Base-by-base conservation (phyloP, 2,113 vertebrate species). In the Agelaius tricolor region DNA sequence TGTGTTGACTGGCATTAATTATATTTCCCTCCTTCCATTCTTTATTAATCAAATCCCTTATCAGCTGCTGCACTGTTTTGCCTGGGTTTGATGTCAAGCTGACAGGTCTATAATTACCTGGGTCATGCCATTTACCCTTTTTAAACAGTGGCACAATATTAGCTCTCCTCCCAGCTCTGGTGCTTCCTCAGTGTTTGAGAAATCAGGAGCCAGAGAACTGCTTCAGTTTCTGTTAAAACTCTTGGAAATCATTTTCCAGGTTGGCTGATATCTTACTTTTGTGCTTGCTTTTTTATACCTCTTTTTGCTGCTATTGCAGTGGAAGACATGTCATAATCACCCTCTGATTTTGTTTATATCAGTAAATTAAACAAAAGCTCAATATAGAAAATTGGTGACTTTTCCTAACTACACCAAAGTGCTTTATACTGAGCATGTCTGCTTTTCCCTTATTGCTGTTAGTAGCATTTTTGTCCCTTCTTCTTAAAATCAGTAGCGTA, bases 51-150 rank as follows among this genome's bases (percentile, higher is more conserved):
- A 95, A 93, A 79, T 94, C 87, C 81, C 49, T 95, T 95, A 96
- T 96, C 91, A 95, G 94, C 93, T 91, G 94, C 91, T 91, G 66
- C 74, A 58, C 74, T 94, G 84, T 96, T 97, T 95, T 94, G 87
- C 96, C 93, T 94, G 81, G 52, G 9, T 82, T 91, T 94, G 91
- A 89, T 95, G 91, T 94, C 89, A 93, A 16, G 31, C 62, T 97
- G 95, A 97, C 96, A 97, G 87, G 87, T 92, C 96, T 97, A 43
- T 96, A 96, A 97, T 95, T 97, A 96, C 81, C 91, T 93, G 84
- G 95, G 93, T 96, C 84, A 1, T 96, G 95, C 89, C 94, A 91
- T 95, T 96, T 96, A 96, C 81, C 89, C 94, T 95, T 93, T 94
- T 89, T 44, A 73, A 96, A 91, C 81, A 94, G 84, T 92, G 89